Evolutionary conservation across 1,140 invertebrate genomes (phyloP).

Genomic region (Lucilia sericata): DNA sequence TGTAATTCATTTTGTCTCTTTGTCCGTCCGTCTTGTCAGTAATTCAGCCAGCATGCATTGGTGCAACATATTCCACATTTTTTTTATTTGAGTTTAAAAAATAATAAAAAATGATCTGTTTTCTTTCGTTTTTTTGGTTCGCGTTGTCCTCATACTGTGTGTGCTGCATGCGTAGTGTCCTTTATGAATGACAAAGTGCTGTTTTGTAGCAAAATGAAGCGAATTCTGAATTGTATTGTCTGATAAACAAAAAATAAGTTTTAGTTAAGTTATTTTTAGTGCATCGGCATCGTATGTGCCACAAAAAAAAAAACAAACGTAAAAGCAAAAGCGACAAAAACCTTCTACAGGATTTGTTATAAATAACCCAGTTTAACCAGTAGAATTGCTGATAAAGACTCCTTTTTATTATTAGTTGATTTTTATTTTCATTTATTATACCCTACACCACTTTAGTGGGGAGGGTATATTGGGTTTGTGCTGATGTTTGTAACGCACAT

Average conservation of each 20-base stretch:
- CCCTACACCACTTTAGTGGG: no score
- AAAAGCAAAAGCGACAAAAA: neutral
- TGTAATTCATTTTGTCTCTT: conserved; percentile 27
- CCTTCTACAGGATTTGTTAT: neutral
- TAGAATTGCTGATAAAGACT: neutral
- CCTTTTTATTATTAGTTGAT: neutral
- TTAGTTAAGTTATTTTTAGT: conserved; percentile 14
- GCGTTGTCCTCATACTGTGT: neutral
- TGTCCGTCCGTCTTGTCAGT: neutral
- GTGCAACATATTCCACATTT: neutral
- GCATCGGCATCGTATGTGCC: neutral
- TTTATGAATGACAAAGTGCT: conserved; percentile 6
- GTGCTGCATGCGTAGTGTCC: neutral
- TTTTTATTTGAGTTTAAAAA: neutral
- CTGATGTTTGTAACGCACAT: no score
- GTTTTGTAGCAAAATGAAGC: neutral
- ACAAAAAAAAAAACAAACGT: neutral
- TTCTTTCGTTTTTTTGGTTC: no score
- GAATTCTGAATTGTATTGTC: neutral
- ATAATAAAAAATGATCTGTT: neutral
- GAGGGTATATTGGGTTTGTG: no score
- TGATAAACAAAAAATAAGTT: neutral
- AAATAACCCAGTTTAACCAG: neutral
- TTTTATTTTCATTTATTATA: neutral
- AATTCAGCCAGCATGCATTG: neutral